These are phyloP conservation scores for Actias luna DNA, from an alignment of 2,888 invertebrate genomes.

Conservation along the genomic window DNA sequence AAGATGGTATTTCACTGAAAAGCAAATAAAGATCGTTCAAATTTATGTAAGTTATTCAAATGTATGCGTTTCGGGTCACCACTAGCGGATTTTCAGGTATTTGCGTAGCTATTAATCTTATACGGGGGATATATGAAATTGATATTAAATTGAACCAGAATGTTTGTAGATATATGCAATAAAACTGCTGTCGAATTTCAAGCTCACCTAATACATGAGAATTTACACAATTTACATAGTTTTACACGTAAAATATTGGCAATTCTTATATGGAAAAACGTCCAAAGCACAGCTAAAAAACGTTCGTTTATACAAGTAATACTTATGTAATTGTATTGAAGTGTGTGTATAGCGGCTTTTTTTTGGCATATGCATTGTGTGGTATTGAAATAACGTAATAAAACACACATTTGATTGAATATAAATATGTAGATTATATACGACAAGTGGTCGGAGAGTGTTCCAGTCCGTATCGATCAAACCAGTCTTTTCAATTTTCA, in stretches of 20 bases:
- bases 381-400: too few species aligned
- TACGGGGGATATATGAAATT: neutral
- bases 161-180: neutral
- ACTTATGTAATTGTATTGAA: too few species aligned
- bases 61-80: neutral
- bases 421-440: too few species aligned
- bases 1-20: neutral
- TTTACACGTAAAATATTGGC: neutral
- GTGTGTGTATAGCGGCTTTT: too few species aligned
- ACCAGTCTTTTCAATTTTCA: too few species aligned
- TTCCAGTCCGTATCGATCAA: too few species aligned
- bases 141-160: neutral
- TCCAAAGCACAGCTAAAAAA: neutral
- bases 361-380: too few species aligned
- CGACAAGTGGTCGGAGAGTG: too few species aligned
- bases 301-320: too few species aligned
- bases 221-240: neutral
- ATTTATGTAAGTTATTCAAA: slow-evolving; percentile 8
- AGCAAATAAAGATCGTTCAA: neutral
- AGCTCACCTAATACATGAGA: neutral
- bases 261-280: neutral
- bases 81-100: neutral
- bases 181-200: neutral
- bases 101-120: neutral
- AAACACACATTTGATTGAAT: too few species aligned